A percentile compares a stretch with the other conserved stretches of the same genome.
phyloP scores from a whole-genome alignment of 2,113 vertebrate species.

The Indicator indicator region DNA sequence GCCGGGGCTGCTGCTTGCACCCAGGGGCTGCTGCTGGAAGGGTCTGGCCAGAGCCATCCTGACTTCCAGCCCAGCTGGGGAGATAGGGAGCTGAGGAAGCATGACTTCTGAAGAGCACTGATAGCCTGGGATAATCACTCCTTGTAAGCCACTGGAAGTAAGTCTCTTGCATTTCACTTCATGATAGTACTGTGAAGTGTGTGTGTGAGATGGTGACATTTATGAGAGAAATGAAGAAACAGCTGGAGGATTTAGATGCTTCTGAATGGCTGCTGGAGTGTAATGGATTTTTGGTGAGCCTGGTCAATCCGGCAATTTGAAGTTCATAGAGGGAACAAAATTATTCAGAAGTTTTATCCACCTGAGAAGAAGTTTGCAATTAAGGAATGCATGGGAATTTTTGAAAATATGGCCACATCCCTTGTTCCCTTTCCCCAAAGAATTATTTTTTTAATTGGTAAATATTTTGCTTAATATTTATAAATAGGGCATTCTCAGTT shows the following conservation, averaged over 20 bases:
- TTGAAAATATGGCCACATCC: not conserved
- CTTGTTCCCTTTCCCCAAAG: not conserved
- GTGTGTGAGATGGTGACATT: not conserved
- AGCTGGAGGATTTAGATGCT: not conserved
- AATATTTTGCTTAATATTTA: not conserved
- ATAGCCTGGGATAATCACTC: conserved; percentile 11
- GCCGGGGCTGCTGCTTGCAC: not conserved
- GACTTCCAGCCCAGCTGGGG: not conserved
- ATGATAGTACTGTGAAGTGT: not conserved
- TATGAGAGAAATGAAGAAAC: not conserved
- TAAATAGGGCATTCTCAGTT: not conserved
- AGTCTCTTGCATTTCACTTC: not conserved
- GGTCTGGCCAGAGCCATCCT: not conserved
- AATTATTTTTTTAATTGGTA: not conserved
- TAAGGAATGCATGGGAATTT: not conserved
- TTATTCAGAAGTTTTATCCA: not conserved
- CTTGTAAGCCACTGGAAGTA: not conserved
- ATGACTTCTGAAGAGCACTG: not conserved
- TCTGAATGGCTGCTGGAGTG: not conserved
- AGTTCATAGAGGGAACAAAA: not conserved
- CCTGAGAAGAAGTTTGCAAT: not conserved
- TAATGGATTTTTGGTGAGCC: not conserved
- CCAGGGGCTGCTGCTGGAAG: not conserved
- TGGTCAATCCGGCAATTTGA: not conserved
- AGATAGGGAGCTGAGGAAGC: not conserved